phyloP scores from a whole-genome alignment of 2,888 invertebrate genomes.

The Hipparchia semele region DNA sequence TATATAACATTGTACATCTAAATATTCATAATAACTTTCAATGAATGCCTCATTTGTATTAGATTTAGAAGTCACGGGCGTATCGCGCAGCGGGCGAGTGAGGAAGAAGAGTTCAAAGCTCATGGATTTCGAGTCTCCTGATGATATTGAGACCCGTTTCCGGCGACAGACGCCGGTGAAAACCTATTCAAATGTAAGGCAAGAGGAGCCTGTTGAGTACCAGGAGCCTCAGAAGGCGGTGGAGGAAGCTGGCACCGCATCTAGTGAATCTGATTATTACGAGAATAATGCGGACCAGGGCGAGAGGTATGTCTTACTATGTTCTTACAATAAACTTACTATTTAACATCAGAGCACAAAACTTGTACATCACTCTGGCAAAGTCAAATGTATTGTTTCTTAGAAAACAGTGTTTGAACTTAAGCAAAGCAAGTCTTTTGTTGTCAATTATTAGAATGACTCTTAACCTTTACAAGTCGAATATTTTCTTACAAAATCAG shows the following conservation, averaged over 20 bases:
- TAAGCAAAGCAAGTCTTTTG: too few species aligned
- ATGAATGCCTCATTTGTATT: conserved; percentile 24
- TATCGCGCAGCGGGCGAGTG: conserved; percentile 94
- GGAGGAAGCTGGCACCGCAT: conserved; percentile 66
- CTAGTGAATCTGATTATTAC: conserved; percentile 76
- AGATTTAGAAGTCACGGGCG: conserved; percentile 92
- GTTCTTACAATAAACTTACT: too few species aligned
- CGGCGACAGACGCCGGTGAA: conserved; percentile 68
- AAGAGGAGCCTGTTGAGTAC: conserved; percentile 60
- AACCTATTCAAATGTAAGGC: conserved; percentile 53
- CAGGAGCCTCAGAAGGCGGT: conserved; percentile 51
- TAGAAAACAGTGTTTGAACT: too few species aligned
- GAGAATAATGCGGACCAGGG: conserved; percentile 73
- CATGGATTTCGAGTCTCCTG: conserved; percentile 95
- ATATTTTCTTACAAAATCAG: too few species aligned
- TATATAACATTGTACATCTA: too few species aligned
- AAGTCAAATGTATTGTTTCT: too few species aligned
- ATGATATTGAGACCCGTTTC: conserved; percentile 89
- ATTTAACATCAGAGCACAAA: too few species aligned
- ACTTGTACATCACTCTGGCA: too few species aligned
- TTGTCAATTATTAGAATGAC: too few species aligned
- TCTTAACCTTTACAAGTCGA: too few species aligned
- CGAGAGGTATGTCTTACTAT: conserved; percentile 58
- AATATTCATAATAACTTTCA: not conserved
- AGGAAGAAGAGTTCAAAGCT: conserved; percentile 97